Conservation (phyloP, 2,113 vertebrate genomes). For the Brachyhypopomus gauderio region DNA sequence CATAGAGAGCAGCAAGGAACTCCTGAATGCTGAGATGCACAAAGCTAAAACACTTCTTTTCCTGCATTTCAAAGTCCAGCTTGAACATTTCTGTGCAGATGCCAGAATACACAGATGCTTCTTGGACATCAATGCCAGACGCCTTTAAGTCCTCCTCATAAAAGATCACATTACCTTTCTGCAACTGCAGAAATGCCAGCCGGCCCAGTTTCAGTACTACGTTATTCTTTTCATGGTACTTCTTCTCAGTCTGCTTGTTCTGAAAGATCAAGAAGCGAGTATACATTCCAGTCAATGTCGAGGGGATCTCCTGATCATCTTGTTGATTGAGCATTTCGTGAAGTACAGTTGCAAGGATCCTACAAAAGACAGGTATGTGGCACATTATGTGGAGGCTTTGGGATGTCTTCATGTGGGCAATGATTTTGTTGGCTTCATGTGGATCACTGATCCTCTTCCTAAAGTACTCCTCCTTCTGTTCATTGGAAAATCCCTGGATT, state of each 20-base stretch:
- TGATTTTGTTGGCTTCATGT: constrained; percentile 10
- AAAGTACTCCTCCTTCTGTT: constrained; percentile 50
- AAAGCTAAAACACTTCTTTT: constrained; percentile 31
- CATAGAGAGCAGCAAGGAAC: constrained; percentile 49
- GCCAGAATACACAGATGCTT: constrained; percentile 22
- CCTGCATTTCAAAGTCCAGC: not conserved
- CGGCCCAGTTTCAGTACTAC: constrained; percentile 38
- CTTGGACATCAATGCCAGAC: constrained; percentile 4
- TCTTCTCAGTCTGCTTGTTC: constrained; percentile 1
- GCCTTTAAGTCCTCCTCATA: constrained; percentile 35
- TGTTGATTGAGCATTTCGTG: not conserved
- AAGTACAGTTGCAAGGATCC: constrained; percentile 39
- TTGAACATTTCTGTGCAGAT: constrained; percentile 32
- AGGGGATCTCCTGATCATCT: not conserved
- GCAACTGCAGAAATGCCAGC: constrained; percentile 38
- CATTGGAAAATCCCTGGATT: constrained; percentile 43
- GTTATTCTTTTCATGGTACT: not conserved
- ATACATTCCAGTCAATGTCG: constrained; percentile 43
- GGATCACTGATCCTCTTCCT: not conserved
- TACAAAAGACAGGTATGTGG: constrained; percentile 49
- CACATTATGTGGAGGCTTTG: constrained; percentile 48
- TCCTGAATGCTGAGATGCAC: constrained; percentile 48
- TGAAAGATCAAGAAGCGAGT: constrained; percentile 43
- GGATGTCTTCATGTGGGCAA: constrained; percentile 25
- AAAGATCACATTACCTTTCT: constrained; percentile 29